phyloP scores from a whole-genome alignment of 2,797 vertebrate genomes.

The Halcyon chelicuti region DNA sequence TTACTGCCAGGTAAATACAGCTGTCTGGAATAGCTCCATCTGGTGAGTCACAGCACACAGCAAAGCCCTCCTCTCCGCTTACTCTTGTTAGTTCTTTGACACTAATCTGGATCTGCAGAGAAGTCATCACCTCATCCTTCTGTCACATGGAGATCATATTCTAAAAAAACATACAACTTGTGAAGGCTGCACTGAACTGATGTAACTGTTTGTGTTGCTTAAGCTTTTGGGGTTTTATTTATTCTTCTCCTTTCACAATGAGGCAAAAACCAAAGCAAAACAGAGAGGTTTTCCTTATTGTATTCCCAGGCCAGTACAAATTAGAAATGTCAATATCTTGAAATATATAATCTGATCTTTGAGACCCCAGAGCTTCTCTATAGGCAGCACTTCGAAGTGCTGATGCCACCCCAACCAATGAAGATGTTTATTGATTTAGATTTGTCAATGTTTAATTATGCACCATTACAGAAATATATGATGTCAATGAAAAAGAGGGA shows the following conservation, averaged over 20 bases:
- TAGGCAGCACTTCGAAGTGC: not conserved
- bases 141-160: not conserved
- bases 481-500: constrained; percentile 38
- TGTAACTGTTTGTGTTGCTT: not conserved
- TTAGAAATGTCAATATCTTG: not conserved
- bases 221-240: not conserved
- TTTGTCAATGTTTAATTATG: constrained; percentile 71
- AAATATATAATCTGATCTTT: constrained; percentile 13
- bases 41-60: not conserved
- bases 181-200: not conserved
- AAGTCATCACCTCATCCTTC: not conserved
- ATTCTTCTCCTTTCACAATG: not conserved
- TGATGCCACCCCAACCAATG: not conserved
- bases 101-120: not conserved
- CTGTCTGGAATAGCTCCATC: constrained; percentile 8
- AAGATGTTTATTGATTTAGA: constrained; percentile 52
- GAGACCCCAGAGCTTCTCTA: not conserved
- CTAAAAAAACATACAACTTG: not conserved
- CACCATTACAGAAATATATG: constrained; percentile 45
- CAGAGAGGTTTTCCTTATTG: not conserved
- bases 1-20: not conserved
- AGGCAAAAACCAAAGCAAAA: not conserved
- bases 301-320: not conserved
- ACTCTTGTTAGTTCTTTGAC: not conserved
- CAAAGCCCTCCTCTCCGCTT: not conserved